A percentile compares a stretch with the other conserved stretches of the same genome.
These are phyloP conservation scores for Tupaia chinensis DNA, from an alignment of 2,113 vertebrate genomes.

Conservation along the genomic window DNA sequence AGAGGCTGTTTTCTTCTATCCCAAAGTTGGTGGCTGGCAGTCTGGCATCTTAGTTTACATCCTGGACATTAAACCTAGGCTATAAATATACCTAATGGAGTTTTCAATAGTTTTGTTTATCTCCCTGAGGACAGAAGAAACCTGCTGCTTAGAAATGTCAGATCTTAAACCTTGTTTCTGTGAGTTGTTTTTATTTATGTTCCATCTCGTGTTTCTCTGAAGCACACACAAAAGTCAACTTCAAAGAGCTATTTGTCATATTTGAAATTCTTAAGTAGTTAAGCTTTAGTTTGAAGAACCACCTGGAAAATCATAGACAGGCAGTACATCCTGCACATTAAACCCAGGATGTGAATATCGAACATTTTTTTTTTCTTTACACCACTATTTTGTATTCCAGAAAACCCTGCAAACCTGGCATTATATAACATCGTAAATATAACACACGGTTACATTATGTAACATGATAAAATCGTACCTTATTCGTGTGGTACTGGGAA, in stretches of 20 bases:
- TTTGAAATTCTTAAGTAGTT: conserved; percentile 82
- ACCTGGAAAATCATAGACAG: conserved; percentile 60
- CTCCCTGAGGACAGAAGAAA: conserved; percentile 83
- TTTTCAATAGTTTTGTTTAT: conserved; percentile 87
- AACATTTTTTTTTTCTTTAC: not conserved
- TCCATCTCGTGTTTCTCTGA: conserved; percentile 82
- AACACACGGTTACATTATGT: not conserved
- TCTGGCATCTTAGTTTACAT: conserved; percentile 74
- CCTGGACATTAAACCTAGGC: conserved; percentile 76
- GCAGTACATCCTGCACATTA: not conserved
- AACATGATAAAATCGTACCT: not conserved
- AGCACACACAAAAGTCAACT: conserved; percentile 83
- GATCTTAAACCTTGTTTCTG: conserved; percentile 82
- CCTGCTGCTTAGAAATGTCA: conserved; percentile 86
- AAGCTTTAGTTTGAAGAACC: conserved; percentile 81
- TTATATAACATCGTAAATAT: conserved; percentile 17
- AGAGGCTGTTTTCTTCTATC: conserved; percentile 72
- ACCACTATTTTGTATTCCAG: conserved; percentile 9
- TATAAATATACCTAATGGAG: conserved; percentile 85
- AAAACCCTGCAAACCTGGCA: not conserved
- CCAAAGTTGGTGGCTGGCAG: conserved; percentile 69
- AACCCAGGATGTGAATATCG: conserved; percentile 14
- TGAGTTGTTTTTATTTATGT: conserved; percentile 87
- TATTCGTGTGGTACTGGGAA: not conserved
- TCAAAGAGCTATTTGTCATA: conserved; percentile 85